Evolutionary conservation across 1,140 invertebrate species (phyloP).

Genomic region (Gryllus bimaculatus): DNA sequence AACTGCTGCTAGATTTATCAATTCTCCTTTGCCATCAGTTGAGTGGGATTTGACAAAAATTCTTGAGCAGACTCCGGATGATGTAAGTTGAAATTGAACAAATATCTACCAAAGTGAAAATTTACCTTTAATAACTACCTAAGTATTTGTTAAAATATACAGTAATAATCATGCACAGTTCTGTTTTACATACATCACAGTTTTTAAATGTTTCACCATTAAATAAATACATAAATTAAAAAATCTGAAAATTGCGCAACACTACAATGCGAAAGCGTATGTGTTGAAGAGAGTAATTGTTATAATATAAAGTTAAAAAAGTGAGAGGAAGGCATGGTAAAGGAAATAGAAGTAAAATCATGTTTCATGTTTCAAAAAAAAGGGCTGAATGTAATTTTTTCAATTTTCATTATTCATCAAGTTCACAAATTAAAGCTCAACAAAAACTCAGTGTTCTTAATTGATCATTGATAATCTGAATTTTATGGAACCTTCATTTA

Average conservation of each 20-base stretch:
- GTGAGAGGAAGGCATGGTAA: too few relatives aligned
- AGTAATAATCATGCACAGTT: background rate
- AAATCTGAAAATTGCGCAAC: background rate
- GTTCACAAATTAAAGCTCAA: too few relatives aligned
- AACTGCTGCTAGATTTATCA: conserved; percentile 58
- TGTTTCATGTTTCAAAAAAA: too few relatives aligned
- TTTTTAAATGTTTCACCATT: background rate
- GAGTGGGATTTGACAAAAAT: conserved; percentile 56
- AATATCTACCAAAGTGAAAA: too few relatives aligned
- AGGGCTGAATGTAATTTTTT: too few relatives aligned
- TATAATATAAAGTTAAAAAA: too few relatives aligned
- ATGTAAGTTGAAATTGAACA: conserved; percentile 33
- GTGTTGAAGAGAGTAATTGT: too few relatives aligned
- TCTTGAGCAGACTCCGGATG: conserved; percentile 47
- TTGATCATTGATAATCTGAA: too few relatives aligned
- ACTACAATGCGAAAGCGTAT: background rate
- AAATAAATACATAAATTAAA: background rate
- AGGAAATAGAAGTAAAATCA: too few relatives aligned
- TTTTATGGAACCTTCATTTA: too few relatives aligned
- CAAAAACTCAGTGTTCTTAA: too few relatives aligned
- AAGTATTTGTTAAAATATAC: conserved; percentile 4
- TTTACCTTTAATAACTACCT: background rate
- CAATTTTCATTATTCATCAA: too few relatives aligned
- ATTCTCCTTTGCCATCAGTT: conserved; percentile 46
- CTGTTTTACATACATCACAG: background rate